Conservation (phyloP, 2,113 vertebrate species). For the Electrona antarctica region DNA sequence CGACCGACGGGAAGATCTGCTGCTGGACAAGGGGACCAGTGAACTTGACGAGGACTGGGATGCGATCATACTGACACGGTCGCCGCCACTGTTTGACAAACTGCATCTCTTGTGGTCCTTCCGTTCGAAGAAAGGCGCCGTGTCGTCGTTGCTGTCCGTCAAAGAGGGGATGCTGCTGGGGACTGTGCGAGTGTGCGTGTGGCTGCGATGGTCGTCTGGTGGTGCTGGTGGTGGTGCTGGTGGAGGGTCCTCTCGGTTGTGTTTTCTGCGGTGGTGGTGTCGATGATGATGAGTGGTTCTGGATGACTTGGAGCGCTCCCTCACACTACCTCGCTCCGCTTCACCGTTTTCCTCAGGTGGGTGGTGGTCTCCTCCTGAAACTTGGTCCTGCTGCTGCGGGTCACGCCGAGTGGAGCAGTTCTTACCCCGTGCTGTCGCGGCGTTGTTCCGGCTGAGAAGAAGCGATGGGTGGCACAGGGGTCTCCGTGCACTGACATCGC, state of each 20-base stretch:
- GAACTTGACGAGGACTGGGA: slow-evolving; percentile 70
- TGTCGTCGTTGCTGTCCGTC: slow-evolving; percentile 73
- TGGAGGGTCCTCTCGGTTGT: slow-evolving; percentile 60
- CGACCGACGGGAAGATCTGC: slow-evolving; percentile 79
- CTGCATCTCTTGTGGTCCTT: slow-evolving; percentile 44
- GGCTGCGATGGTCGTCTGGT: slow-evolving; percentile 46
- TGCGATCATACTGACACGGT: slow-evolving; percentile 43
- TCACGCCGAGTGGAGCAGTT: slow-evolving; percentile 51
- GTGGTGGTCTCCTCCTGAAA: slow-evolving; percentile 37
- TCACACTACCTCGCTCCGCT: slow-evolving; percentile 53
- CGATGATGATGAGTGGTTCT: slow-evolving; percentile 68
- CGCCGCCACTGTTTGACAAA: slow-evolving; percentile 42
- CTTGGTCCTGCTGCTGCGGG: slow-evolving; percentile 48
- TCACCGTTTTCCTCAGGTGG: slow-evolving; percentile 57
- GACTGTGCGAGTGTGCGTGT: slow-evolving; percentile 59
- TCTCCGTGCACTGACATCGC: slow-evolving; percentile 90
- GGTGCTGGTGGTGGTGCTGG: slow-evolving; percentile 34
- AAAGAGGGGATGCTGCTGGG: slow-evolving; percentile 61
- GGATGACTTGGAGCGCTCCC: slow-evolving; percentile 69
- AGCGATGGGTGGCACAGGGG: slow-evolving; percentile 88
- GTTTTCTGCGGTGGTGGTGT: slow-evolving; percentile 74
- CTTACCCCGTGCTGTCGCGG: slow-evolving; percentile 68
- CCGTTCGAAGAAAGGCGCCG: slow-evolving; percentile 68
- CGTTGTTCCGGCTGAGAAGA: slow-evolving; percentile 70
- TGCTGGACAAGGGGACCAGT: slow-evolving; percentile 76